Conservation (phyloP, 1,140 invertebrate genomes). For the Drosophila bocki region DNA sequence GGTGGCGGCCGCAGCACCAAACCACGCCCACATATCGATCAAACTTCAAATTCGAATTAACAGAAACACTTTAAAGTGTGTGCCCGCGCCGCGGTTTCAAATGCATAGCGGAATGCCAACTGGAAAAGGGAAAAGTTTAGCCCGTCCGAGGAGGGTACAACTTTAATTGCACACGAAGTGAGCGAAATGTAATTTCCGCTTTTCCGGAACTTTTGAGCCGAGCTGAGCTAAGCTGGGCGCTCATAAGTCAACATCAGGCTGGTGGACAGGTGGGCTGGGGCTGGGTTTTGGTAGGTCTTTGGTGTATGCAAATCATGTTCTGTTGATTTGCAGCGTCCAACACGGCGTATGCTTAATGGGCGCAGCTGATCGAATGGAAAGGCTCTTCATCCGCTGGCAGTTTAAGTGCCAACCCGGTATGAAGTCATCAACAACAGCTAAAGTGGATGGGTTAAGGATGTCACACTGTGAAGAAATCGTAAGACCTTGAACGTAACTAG, state of each 20-base stretch:
- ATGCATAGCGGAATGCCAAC: constrained; percentile 33
- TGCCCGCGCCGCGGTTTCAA: constrained; percentile 44
- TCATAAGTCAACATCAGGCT: constrained; percentile 67
- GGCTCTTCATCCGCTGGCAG: constrained; percentile 45
- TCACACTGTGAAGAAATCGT: not conserved
- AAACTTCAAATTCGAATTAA: constrained; percentile 82
- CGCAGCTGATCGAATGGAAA: constrained; percentile 47
- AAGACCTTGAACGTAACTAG: not conserved
- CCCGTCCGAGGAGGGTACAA: not conserved
- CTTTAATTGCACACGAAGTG: constrained; percentile 72
- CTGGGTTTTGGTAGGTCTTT: constrained; percentile 10
- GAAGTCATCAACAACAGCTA: constrained; percentile 46
- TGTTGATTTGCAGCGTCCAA: constrained; percentile 37
- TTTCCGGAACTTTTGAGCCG: constrained; percentile 41
- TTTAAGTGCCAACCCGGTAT: constrained; percentile 61
- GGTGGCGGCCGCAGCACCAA: constrained; percentile 29
- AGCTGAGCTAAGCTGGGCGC: constrained; percentile 2
- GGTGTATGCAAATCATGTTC: constrained; percentile 45
- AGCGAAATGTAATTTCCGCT: constrained; percentile 78
- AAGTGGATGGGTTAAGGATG: not conserved
- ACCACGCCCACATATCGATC: constrained; percentile 76
- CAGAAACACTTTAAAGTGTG: constrained; percentile 76
- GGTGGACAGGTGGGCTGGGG: constrained; percentile 5
- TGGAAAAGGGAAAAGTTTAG: constrained; percentile 54
- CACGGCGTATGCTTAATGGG: constrained; percentile 72